Base-by-base conservation (phyloP, 2,888 invertebrate genomes). In the Sinelater perroti region DNA sequence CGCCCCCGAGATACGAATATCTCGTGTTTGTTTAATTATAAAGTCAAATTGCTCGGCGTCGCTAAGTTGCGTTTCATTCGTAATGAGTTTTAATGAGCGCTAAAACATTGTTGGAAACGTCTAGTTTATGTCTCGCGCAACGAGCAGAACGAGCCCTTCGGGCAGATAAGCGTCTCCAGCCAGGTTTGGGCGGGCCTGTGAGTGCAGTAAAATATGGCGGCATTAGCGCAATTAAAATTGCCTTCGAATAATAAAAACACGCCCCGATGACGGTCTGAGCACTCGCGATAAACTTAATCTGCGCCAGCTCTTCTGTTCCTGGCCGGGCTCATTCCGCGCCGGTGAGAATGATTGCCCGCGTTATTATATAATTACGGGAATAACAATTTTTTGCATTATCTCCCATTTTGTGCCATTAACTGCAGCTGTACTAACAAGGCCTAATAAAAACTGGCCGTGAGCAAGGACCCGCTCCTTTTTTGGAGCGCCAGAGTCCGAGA, bases 351-450 rank as follows among this genome's bases (percentile, higher is more conserved):
- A 30, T 46, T 45, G 11, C 26, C 28, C 24, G 44, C 28, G 14
- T 47, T 54, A 54, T 38, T 56, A 49, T 42, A 31, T 56, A 56
- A 49, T 49, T 49, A 49, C 18, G 26, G 24, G 30, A 38, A 40
- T 46, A 33, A 24, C 14, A 24, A 10, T 21, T 56, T 50, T 49
- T 40, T 42, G 53, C 31, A 38, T 42, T 49, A 33, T 55, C 40
- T 49, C 42, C 11, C 31, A 17, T 52, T 36, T 57, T 38, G 30
- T 46, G 46, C 52, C 57, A 52, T 57, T 59, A 59, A 59, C 55
- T 59, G 62, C 64, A 62, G 66, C 63, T 63, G 66, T 61, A 61
- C 64, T 66, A 66, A 66, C 66, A 65, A 66, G 66, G 62, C 61
- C 62, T 60, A 62, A 62, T 65, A 65, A 66, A 66, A 66, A 56